A percentile compares a stretch with the other conserved stretches of the same genome.
Conservation (phyloP, 2,113 vertebrate genomes). For the Neopipo cinnamomea region DNA sequence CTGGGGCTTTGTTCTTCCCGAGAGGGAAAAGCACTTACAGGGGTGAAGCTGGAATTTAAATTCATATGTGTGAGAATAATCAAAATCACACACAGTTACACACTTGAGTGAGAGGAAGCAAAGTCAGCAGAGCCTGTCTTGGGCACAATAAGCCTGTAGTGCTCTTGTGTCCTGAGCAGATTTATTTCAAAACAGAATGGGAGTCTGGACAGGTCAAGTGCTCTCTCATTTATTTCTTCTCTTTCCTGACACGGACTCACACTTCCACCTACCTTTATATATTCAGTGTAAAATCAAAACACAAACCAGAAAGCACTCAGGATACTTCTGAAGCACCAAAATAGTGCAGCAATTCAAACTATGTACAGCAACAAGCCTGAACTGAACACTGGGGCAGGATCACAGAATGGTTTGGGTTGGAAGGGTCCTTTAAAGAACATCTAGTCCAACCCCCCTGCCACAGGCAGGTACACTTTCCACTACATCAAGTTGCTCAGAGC, state of each 20-base stretch:
- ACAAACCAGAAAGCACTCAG: fast-evolving
- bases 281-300: neutral
- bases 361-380: neutral
- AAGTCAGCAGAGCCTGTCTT: neutral
- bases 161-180: neutral
- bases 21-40: neutral
- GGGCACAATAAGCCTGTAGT: fast-evolving
- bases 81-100: neutral
- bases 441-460: neutral
- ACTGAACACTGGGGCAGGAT: neutral
- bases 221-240: neutral
- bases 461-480: neutral
- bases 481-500: neutral
- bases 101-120: neutral
- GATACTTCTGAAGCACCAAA: neutral
- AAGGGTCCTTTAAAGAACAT: neutral
- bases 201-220: neutral
- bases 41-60: neutral
- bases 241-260: fast-evolving
- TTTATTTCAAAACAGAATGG: neutral
- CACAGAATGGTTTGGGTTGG: neutral
- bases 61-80: neutral
- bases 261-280: fast-evolving
- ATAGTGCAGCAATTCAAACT: neutral
- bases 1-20: neutral